Base-by-base conservation (phyloP, 1,140 invertebrate genomes). In the Hetaerina americana region DNA sequence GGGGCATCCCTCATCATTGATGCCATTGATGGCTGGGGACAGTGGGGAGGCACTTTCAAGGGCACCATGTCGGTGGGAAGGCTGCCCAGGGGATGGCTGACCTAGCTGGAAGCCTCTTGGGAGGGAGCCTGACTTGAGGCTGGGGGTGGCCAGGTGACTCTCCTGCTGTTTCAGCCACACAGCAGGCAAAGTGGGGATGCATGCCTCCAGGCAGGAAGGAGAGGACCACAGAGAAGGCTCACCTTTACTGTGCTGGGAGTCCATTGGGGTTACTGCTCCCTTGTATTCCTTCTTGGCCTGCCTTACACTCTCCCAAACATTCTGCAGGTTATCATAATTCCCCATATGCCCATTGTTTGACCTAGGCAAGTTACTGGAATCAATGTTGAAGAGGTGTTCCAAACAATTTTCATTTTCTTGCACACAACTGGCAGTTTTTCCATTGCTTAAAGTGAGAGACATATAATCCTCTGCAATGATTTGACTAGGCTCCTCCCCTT, bases 31-130 rank as follows among this genome's bases (percentile, higher is more conserved):
- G 78, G 71, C 5, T 71, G 72, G 1, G 78, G 78, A 69, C 76
- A 79, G 10, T 25, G 71, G 66, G 29, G 0, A 72, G 26, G 10
- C 66, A 66, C 5, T 57, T 26, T 18, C 31, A n/a, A 10, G 68
- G 57, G 68, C 27, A 40, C 8, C 25, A 31, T n/a, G 66, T 31
- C 27, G 66, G 24, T 3, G 28, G 28, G 5, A 5, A 25, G 5
- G 8, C 22, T 25, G 12, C 18, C n/a, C 24, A 66, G 79, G 79
- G 73, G 80, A 82, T 72, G 75, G 78, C 72, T 85, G 74, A 40
- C 75, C 82, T 66, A 88, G 79, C 79, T 89, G 88, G 76, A 93
- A 92, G 75, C 90, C 92, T 70, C 91, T 83, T 0, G 92, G 91
- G 40, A 93, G 77, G 0, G 91, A 92, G 24, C 90, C 92, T 57